Conservation (phyloP, 2,797 vertebrate species). For the Diglossa cyanea region DNA sequence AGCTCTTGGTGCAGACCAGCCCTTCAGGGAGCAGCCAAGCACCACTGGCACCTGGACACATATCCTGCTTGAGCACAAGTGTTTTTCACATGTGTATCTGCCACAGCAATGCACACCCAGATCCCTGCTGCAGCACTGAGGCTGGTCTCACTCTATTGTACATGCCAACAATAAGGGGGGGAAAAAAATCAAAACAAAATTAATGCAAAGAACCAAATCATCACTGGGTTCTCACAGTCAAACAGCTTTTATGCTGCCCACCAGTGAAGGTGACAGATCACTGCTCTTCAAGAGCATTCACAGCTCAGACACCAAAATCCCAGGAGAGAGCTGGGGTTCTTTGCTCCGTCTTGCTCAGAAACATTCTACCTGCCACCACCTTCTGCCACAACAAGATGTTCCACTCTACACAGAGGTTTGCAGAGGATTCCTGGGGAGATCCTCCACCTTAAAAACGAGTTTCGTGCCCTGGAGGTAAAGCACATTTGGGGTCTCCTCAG, state of each 20-base stretch:
- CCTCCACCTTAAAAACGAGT: background rate
- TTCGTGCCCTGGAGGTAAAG: background rate
- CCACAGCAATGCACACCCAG: background rate
- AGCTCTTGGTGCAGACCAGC: background rate
- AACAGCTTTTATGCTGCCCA: background rate
- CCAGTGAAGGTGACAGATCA: background rate
- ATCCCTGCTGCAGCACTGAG: background rate
- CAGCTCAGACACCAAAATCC: background rate
- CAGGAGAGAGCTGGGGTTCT: background rate
- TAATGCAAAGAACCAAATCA: background rate
- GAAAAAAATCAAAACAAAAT: background rate
- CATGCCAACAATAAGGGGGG: background rate
- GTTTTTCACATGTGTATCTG: background rate
- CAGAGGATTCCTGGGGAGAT: background rate
- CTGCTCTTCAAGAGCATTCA: background rate
- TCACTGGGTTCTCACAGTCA: background rate
- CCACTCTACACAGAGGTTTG: background rate
- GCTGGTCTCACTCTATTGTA: background rate
- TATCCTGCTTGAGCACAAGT: fast-evolving
- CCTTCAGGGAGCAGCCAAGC: background rate
- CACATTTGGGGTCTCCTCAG: fast-evolving
- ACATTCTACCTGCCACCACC: background rate
- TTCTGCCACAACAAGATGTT: background rate
- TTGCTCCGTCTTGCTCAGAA: background rate
- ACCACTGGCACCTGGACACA: background rate